These are phyloP conservation scores for Biston stratarius DNA, from an alignment of 2,888 invertebrate species.

Conservation along the genomic window DNA sequence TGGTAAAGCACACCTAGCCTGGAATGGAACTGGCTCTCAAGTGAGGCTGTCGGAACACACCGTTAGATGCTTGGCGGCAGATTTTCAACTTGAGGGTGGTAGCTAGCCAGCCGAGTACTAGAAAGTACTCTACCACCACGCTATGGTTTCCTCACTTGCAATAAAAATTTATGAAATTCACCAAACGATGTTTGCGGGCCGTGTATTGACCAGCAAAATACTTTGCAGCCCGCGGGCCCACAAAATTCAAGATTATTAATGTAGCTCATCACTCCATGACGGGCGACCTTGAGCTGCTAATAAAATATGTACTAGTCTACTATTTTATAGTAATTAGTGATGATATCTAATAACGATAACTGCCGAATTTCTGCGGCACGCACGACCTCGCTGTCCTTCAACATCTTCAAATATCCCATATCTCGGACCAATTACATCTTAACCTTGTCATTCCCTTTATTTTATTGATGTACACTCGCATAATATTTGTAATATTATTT, in stretches of 20 bases:
- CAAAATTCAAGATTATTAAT: neutral
- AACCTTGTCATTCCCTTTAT: slow-evolving; percentile 62
- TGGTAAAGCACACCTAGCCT: no score
- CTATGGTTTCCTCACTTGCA: no score
- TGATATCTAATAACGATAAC: slow-evolving; percentile 50
- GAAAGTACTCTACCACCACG: no score
- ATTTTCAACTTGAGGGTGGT: no score
- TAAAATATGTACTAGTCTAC: slow-evolving; percentile 43
- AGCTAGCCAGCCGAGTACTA: no score
- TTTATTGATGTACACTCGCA: slow-evolving; percentile 50
- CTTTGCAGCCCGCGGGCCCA: neutral
- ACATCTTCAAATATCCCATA: slow-evolving; percentile 20
- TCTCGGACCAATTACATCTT: slow-evolving; percentile 42
- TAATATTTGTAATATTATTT: slow-evolving; percentile 40
- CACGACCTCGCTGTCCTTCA: slow-evolving; percentile 65
- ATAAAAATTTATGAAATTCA: no score
- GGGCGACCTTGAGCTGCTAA: slow-evolving; percentile 50
- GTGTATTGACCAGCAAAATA: neutral
- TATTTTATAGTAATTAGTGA: slow-evolving; percentile 45
- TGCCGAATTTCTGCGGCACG: slow-evolving; percentile 66
- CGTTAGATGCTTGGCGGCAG: no score
- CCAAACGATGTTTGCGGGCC: no score
- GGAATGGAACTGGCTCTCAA: no score
- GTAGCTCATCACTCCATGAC: slow-evolving; percentile 21
- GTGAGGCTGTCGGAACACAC: no score